Evolutionary conservation across 2,113 vertebrate species (phyloP).

Genomic region (Agapornis roseicollis): DNA sequence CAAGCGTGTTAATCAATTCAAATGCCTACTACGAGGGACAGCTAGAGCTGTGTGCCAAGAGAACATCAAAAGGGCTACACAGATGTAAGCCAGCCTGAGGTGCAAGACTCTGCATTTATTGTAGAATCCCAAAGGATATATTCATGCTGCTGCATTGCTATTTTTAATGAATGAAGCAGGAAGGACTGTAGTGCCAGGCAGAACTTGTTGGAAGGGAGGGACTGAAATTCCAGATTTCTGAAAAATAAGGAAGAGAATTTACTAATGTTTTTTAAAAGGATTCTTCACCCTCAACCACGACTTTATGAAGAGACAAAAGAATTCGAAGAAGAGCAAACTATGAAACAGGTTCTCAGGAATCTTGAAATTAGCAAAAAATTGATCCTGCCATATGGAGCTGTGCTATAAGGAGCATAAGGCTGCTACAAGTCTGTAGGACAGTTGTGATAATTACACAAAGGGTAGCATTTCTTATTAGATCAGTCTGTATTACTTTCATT

Average conservation of each 20-base stretch:
- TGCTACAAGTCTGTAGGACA: not conserved
- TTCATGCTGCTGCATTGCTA: slow-evolving; percentile 22
- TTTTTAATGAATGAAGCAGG: slow-evolving; percentile 55
- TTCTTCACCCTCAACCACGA: not conserved
- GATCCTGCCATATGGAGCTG: not conserved
- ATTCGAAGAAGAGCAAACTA: not conserved
- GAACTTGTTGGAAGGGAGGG: slow-evolving; percentile 1
- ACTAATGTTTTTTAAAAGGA: not conserved
- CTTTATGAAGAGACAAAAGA: not conserved
- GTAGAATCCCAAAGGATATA: slow-evolving; percentile 24
- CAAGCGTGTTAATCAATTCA: slow-evolving; percentile 13
- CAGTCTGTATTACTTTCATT: not conserved
- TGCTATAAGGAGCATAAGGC: not conserved
- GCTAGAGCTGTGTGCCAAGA: slow-evolving; percentile 5
- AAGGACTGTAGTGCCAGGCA: not conserved
- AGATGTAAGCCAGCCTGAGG: slow-evolving; percentile 13
- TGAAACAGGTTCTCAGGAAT: not conserved
- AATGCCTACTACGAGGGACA: not conserved
- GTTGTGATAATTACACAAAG: not conserved
- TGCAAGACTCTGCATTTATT: slow-evolving; percentile 42
- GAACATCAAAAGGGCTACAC: slow-evolving; percentile 34
- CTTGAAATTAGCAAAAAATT: not conserved
- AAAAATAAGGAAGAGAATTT: not conserved
- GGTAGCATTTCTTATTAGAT: not conserved
- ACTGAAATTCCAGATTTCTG: not conserved